These are phyloP conservation scores for Diploptera punctata DNA, from an alignment of 2,888 invertebrate genomes.

Conservation along the genomic window DNA sequence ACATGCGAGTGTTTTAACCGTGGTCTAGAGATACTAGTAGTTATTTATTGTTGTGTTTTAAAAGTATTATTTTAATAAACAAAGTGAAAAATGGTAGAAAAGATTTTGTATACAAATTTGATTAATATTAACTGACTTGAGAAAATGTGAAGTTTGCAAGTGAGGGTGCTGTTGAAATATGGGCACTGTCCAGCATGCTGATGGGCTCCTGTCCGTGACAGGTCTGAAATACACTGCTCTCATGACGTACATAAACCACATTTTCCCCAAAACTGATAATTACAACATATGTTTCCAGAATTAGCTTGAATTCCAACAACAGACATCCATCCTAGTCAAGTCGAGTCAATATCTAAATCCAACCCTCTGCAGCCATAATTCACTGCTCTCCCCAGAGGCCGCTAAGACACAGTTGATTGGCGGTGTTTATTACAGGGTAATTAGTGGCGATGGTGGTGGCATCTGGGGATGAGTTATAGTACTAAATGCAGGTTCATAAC, in stretches of 20 bases:
- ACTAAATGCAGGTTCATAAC: conserved; percentile 28
- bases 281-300: conserved; percentile 18
- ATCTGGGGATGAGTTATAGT: conserved; percentile 29
- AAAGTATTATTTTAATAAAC: no score
- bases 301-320: background rate
- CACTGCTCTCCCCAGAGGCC: conserved; percentile 25
- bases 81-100: no score
- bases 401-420: conserved; percentile 37
- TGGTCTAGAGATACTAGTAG: no score
- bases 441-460: conserved; percentile 33
- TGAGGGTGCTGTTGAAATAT: no score
- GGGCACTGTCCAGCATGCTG: no score
- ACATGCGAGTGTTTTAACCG: no score
- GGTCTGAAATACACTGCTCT: no score
- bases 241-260: background rate
- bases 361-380: conserved; percentile 21
- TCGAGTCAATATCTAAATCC: conserved; percentile 19
- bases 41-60: no score
- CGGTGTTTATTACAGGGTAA: conserved; percentile 39
- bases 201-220: no score
- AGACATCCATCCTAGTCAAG: background rate
- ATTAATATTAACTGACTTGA: no score
- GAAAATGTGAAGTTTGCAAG: no score
- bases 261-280: conserved; percentile 12
- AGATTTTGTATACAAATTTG: no score